Conservation (phyloP, 2,113 vertebrate genomes). For the Protobothrops flavoviridis region DNA sequence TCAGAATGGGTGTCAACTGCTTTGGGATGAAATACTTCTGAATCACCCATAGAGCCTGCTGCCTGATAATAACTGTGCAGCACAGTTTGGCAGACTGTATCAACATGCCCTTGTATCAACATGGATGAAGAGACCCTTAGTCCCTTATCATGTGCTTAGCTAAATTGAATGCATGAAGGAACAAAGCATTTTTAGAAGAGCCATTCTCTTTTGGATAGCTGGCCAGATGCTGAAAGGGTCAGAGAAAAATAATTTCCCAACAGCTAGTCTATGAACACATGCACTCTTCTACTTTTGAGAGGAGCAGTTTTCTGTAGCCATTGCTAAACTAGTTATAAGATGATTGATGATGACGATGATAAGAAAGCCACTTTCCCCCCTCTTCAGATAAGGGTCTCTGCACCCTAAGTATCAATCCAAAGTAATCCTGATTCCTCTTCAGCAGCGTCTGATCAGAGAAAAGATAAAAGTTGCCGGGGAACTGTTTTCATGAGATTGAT, state of each 20-base stretch:
- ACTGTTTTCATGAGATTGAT: conserved; percentile 56
- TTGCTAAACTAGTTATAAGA: not conserved
- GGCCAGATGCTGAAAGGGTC: not conserved
- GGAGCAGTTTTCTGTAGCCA: not conserved
- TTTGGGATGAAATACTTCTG: not conserved
- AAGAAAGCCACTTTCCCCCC: not conserved
- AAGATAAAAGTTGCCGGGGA: conserved; percentile 35
- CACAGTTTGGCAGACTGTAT: not conserved
- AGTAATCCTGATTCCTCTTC: conserved; percentile 22
- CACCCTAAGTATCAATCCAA: not conserved
- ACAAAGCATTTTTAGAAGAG: not conserved
- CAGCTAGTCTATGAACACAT: not conserved
- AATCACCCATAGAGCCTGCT: not conserved
- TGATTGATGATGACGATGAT: not conserved
- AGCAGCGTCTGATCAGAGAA: conserved; percentile 48
- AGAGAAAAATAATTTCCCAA: not conserved
- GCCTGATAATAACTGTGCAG: not conserved
- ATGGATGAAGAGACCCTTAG: not conserved
- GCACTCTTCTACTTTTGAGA: not conserved
- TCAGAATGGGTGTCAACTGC: not conserved
- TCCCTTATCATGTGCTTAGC: not conserved
- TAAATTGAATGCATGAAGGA: not conserved
- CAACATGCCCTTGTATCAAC: not conserved
- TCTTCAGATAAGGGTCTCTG: not conserved
- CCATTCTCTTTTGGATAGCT: not conserved